Conservation (phyloP, 2,797 vertebrate species). For the Leontopithecus rosalia region DNA sequence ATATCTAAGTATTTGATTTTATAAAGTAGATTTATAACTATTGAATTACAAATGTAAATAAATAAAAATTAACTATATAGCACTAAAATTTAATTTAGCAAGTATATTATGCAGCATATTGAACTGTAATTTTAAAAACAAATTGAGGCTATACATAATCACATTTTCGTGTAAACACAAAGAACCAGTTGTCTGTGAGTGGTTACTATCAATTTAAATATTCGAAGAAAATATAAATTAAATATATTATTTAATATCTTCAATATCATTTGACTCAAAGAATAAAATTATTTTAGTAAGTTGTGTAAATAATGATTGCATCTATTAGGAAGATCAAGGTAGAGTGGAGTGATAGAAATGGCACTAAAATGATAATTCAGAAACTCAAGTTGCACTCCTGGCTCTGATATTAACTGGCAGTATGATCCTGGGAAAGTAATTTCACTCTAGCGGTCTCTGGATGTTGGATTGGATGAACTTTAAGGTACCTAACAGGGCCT, state of each 20-base stretch:
- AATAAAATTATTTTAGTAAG: not conserved
- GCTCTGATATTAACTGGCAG: not conserved
- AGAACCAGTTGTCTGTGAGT: not conserved
- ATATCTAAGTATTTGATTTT: not conserved
- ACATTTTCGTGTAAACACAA: not conserved
- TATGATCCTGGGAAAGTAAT: not conserved
- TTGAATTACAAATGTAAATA: not conserved
- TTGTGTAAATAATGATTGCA: not conserved
- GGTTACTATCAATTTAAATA: not conserved
- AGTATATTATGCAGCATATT: not conserved
- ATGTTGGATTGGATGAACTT: not conserved
- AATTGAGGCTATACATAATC: not conserved
- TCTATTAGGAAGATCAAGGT: not conserved
- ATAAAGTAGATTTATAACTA: not conserved
- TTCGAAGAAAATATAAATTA: not conserved
- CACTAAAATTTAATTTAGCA: not conserved
- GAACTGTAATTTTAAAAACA: not conserved
- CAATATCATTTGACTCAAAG: not conserved
- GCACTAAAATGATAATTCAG: not conserved
- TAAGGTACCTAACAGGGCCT: not conserved
- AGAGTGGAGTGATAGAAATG: not conserved
- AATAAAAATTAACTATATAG: not conserved
- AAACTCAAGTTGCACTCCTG: not conserved
- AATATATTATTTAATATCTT: not conserved
- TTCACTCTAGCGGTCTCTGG: not conserved